Evolutionary conservation across 23 tunicate species (phyloP).

Genomic region (Botrylloides violaceus): DNA sequence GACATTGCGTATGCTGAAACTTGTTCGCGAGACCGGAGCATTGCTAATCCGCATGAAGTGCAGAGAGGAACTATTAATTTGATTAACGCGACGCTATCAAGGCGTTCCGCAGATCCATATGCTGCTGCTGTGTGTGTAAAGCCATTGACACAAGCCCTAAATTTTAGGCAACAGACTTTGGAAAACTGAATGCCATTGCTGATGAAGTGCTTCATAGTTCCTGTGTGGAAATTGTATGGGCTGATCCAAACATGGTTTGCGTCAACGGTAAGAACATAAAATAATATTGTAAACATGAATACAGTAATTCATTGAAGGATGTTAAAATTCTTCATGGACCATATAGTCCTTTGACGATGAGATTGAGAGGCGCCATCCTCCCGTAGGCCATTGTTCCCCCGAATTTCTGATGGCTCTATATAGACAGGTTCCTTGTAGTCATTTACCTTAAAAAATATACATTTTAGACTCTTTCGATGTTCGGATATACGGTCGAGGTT

Average conservation of each 20-base stretch:
- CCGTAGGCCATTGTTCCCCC: too few relatives aligned
- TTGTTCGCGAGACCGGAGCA: too few relatives aligned
- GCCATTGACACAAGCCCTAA: too few relatives aligned
- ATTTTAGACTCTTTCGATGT: slow-evolving; percentile 49
- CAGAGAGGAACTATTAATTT: background rate
- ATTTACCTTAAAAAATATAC: too few relatives aligned
- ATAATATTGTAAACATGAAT: background rate
- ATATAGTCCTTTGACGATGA: too few relatives aligned
- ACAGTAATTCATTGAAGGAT: background rate
- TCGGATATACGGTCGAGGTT: slow-evolving; percentile 48
- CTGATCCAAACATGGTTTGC: slow-evolving; percentile 41
- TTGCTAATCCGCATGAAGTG: too few relatives aligned
- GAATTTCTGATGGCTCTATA: too few relatives aligned
- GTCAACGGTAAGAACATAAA: slow-evolving; percentile 40
- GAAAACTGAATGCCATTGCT: slow-evolving; percentile 31
- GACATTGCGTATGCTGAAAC: too few relatives aligned
- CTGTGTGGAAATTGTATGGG: slow-evolving; percentile 60
- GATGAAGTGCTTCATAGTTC: slow-evolving; percentile 41
- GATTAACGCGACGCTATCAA: background rate
- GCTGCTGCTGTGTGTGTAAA: too few relatives aligned
- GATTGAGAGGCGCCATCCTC: too few relatives aligned
- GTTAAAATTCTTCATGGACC: background rate
- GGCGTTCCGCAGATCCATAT: too few relatives aligned
- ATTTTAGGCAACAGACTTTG: slow-evolving; percentile 59
- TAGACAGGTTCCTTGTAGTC: too few relatives aligned